Evolutionary conservation across 2,888 invertebrate species (phyloP).

Genomic region (Habrosyne pyritoides): DNA sequence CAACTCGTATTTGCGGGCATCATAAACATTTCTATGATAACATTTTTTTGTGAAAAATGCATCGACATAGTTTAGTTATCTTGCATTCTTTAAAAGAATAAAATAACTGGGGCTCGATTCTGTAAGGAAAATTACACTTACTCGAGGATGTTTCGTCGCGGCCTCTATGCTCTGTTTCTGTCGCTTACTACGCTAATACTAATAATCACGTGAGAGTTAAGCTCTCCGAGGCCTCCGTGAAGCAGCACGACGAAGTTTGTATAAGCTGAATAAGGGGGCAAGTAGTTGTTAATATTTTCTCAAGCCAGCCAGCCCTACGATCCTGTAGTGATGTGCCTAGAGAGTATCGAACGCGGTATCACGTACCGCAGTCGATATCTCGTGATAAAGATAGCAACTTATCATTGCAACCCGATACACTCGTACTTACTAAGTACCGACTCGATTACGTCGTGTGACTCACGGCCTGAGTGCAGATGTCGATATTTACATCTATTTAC

Average conservation of each 20-base stretch:
- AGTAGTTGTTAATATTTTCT: slow-evolving; percentile 14
- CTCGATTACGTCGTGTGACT: slow-evolving; percentile 11
- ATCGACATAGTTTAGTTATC: too few relatives aligned
- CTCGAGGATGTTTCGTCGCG: too few relatives aligned
- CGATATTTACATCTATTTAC: slow-evolving; percentile 6
- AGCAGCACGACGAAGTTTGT: too few relatives aligned
- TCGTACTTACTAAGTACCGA: slow-evolving; percentile 7
- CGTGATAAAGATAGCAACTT: slow-evolving; percentile 33
- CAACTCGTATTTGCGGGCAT: not conserved
- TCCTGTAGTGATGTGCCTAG: slow-evolving; percentile 13
- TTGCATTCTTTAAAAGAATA: too few relatives aligned
- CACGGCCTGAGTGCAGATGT: slow-evolving; percentile 9
- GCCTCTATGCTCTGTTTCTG: too few relatives aligned
- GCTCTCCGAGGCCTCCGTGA: too few relatives aligned
- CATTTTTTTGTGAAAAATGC: not conserved
- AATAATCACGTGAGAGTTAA: too few relatives aligned
- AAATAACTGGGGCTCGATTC: too few relatives aligned
- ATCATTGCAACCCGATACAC: slow-evolving; percentile 31
- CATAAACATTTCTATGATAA: not conserved
- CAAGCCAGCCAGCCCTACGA: slow-evolving; percentile 24
- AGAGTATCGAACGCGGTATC: slow-evolving; percentile 38
- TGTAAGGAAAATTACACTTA: too few relatives aligned
- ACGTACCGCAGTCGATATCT: slow-evolving; percentile 28
- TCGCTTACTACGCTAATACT: too few relatives aligned
- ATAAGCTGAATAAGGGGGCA: too few relatives aligned